Conservation (phyloP, 2,888 invertebrate genomes). For the Noctua janthe region DNA sequence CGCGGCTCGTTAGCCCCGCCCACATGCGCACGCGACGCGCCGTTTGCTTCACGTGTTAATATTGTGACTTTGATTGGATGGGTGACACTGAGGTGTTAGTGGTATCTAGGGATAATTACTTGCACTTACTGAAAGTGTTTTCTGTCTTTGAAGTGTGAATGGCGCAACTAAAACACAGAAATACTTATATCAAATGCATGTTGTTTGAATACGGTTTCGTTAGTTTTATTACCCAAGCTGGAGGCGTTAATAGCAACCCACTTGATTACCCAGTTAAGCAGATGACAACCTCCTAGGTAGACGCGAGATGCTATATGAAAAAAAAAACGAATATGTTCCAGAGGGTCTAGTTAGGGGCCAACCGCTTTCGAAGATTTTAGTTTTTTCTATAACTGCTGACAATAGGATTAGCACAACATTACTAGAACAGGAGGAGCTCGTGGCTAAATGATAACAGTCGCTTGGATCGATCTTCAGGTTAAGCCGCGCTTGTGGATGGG, state of each 20-base stretch:
- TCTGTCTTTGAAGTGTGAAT: not conserved
- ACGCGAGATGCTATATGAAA: not conserved
- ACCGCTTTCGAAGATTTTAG: not conserved
- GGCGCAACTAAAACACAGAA: not conserved
- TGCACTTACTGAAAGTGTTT: conserved; percentile 24
- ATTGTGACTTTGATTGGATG: conserved; percentile 56
- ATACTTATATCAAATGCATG: not conserved
- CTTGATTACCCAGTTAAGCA: not conserved
- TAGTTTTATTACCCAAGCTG: fast-evolving
- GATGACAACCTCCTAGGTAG: not conserved
- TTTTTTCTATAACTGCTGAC: not conserved
- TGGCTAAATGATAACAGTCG: not conserved
- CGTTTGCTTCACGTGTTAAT: conserved; percentile 58
- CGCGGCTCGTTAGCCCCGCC: conserved; percentile 69
- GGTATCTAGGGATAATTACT: conserved; percentile 50
- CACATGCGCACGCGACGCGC: conserved; percentile 70
- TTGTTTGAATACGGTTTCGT: not conserved
- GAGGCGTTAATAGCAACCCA: not conserved
- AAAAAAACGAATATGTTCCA: not conserved
- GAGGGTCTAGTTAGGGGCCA: not conserved
- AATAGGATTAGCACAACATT: not conserved
- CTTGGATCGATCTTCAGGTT: not conserved
- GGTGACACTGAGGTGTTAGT: conserved; percentile 39
- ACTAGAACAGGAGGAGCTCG: not conserved
- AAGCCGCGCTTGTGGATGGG: not conserved